These are phyloP conservation scores for Notodonta ziczac DNA, from an alignment of 2,888 invertebrate genomes.

Conservation along the genomic window DNA sequence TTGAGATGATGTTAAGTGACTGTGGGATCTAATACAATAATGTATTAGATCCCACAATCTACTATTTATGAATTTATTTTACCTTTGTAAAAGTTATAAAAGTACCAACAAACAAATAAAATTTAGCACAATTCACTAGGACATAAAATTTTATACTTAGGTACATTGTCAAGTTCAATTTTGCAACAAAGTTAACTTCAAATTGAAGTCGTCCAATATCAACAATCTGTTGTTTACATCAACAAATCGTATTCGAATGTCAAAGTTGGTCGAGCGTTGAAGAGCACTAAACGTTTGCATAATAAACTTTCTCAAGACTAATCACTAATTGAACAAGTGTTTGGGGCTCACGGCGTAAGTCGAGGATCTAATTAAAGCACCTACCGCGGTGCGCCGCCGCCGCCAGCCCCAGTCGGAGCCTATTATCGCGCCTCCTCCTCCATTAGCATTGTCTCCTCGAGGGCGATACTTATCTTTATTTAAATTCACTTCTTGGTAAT, in stretches of 20 bases:
- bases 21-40: no score
- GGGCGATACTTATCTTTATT: slow-evolving; percentile 85
- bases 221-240: no score
- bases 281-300: slow-evolving; percentile 46
- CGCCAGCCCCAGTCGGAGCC: slow-evolving; percentile 72
- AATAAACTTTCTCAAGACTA: slow-evolving; percentile 72
- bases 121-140: no score
- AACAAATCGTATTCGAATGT: no score
- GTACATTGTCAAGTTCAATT: not conserved
- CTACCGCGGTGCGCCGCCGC: slow-evolving; percentile 63
- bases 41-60: no score
- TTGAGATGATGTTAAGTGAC: no score
- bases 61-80: no score
- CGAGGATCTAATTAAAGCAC: slow-evolving; percentile 83
- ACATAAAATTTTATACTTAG: no score
- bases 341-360: slow-evolving; percentile 78
- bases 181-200: not conserved
- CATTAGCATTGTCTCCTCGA: slow-evolving; percentile 84
- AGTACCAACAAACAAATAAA: no score
- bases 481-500: slow-evolving; percentile 85
- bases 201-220: no score
- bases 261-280: not conserved
- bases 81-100: no score
- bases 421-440: slow-evolving; percentile 82
- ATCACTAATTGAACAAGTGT: slow-evolving; percentile 83